Percentiles rank a stretch among this genome's conserved stretches.
phyloP scores from a whole-genome alignment of 92 coral and sea anemone species.

The Epizoanthus stellaris region DNA sequence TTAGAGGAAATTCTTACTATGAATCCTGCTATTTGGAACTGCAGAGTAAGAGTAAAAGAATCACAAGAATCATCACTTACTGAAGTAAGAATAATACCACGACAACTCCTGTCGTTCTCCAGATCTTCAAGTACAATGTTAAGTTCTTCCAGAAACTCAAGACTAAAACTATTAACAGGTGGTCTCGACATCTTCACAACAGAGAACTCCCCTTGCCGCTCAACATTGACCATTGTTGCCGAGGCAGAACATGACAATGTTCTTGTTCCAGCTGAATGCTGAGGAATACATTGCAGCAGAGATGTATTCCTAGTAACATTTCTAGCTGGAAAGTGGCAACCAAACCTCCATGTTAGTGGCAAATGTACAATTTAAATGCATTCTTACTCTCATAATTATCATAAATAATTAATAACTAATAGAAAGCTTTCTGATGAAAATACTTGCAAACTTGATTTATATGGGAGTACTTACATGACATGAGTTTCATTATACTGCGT shows the following conservation, averaged over 20 bases:
- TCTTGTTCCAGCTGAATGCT: not conserved
- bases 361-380: not conserved
- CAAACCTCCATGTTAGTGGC: not conserved
- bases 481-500: too few species aligned
- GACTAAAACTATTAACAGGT: slow-evolving; percentile 93
- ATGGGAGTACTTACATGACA: too few species aligned
- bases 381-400: too few species aligned
- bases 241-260: slow-evolving; percentile 23
- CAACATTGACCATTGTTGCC: slow-evolving; percentile 69
- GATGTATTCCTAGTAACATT: not conserved
- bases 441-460: too few species aligned
- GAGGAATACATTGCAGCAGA: not conserved
- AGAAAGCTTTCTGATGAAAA: too few species aligned
- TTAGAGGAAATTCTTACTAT: not conserved
- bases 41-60: not conserved
- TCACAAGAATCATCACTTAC: slow-evolving; percentile 52
- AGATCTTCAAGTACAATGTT: slow-evolving; percentile 68
- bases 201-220: slow-evolving; percentile 69
- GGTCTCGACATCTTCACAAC: slow-evolving; percentile 74
- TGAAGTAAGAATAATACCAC: slow-evolving; percentile 89
- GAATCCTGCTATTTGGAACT: not conserved
- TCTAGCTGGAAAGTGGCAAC: not conserved
- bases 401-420: too few species aligned
- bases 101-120: slow-evolving; percentile 73
- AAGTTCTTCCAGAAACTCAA: slow-evolving; percentile 85